phyloP scores from a whole-genome alignment of 2,797 vertebrate species.

The Chrosomus eos region DNA sequence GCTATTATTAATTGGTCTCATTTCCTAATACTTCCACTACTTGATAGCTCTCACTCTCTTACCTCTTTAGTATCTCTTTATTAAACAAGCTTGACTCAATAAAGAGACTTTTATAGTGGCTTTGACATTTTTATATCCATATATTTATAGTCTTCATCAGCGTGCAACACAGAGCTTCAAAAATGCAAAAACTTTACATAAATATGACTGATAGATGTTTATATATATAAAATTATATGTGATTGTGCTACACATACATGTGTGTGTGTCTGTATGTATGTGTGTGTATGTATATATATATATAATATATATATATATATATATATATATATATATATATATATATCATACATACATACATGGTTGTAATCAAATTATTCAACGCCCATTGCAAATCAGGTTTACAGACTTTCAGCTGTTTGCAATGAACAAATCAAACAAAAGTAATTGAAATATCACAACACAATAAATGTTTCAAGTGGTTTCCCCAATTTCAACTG shows the following conservation, averaged over 20 bases:
- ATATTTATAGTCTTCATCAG: background rate
- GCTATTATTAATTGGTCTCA: slow-evolving; percentile 59
- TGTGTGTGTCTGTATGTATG: too few relatives aligned
- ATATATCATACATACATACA: too few relatives aligned
- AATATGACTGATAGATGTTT: background rate
- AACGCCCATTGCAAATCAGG: too few relatives aligned
- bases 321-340: too few relatives aligned
- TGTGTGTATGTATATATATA: too few relatives aligned
- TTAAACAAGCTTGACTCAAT: background rate
- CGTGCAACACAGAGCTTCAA: background rate
- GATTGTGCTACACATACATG: background rate
- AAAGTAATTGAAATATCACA: too few relatives aligned
- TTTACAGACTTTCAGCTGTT: too few relatives aligned
- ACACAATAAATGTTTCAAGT: too few relatives aligned
- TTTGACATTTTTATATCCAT: background rate
- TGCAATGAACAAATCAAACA: too few relatives aligned
- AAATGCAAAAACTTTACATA: background rate
- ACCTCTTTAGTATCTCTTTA: slow-evolving; percentile 13
- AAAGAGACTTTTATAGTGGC: background rate
- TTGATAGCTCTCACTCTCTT: slow-evolving; percentile 5
- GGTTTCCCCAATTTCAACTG: too few relatives aligned
- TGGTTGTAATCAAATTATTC: too few relatives aligned
- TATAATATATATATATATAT: too few relatives aligned
- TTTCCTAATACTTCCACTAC: slow-evolving; percentile 36
- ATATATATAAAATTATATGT: background rate